These are phyloP conservation scores for Athetis lepigone DNA, from an alignment of 2,888 invertebrate species.

Conservation along the genomic window DNA sequence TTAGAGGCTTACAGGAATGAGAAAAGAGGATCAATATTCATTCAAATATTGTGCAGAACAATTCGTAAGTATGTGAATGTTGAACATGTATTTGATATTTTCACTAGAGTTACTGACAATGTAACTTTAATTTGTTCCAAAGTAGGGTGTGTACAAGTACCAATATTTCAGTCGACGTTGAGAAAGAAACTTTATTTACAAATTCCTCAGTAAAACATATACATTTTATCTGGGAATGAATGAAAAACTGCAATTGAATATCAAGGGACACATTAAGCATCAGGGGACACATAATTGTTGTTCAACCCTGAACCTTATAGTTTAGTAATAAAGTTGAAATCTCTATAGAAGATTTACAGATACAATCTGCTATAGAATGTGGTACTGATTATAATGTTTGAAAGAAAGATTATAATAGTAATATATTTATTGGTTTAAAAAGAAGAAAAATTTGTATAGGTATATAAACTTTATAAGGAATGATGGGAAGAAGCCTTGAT, in stretches of 20 bases:
- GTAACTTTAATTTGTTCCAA: conserved; percentile 73
- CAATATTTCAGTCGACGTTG: conserved; percentile 79
- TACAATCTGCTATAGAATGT: no score
- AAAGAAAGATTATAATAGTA: no score
- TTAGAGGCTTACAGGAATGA: conserved; percentile 82
- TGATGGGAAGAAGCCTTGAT: no score
- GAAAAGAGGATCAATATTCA: conserved; percentile 81
- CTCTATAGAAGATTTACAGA: no score
- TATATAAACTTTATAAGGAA: neutral
- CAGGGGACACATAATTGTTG: no score
- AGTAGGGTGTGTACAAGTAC: conserved; percentile 75
- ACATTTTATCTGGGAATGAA: conserved; percentile 19
- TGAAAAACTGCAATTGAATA: no score
- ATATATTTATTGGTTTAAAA: neutral
- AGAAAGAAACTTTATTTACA: conserved; percentile 82
- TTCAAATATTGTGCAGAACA: conserved; percentile 78
- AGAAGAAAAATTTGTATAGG: neutral
- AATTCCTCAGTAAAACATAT: conserved; percentile 43
- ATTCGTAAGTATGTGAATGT: conserved; percentile 70
- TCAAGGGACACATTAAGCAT: no score
- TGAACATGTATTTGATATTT: conserved; percentile 81
- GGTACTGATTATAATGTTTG: no score
- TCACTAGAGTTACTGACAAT: conserved; percentile 78
- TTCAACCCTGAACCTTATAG: no score
- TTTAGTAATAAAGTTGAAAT: no score